Evolutionary conservation across 2,888 invertebrate species (phyloP), one percentile per base, ranked within the genome.

Genomic region (Caenorhabditis sp.): DNA sequence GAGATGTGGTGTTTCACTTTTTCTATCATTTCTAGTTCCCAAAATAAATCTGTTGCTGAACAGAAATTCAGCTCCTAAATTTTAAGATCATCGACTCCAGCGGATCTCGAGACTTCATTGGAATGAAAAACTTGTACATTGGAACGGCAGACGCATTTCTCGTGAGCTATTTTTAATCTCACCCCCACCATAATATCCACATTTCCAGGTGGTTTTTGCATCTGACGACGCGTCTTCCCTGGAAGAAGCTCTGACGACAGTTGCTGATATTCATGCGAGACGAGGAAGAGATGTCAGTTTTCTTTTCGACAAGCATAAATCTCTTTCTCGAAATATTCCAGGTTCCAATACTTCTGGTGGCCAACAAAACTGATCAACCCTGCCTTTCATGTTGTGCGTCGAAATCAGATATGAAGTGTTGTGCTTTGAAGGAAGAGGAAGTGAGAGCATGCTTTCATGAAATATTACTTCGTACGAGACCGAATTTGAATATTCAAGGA

Each of bases 101-200:
- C 41, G 92, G 92, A 12, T 90, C 90, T 0, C 82, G 88, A 14
- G 92, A 92, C 54, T 92, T 92, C 56, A 80, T 92, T 6, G 91
- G 91, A 6, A 92, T 92, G 92, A 84, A 91, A 22, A 86, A 91
- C 54, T 82, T 92, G 31, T 92, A 92, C 79, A 87, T 88, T 63
- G 82, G 86, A 24, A 90, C 88, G 10, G 90, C 89, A 5, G 89
- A 92, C 68, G 92, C 91, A 8, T 92, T 92, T 82, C 54, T 92
- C 80, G 91, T 90, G n/a, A 51, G 47, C 41, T 47, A 8, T 28
- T 16, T 51, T 56, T 1, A 59, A 41, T 24, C 2, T n/a, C 19
- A 5, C 35, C 6, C 12, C 12, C 12, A 54, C 3, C n/a, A n/a
- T n/a, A n/a, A 54, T 22, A 22, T 22, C 14, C 35, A 3, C 7